These are phyloP conservation scores for Phragmatobia fuliginosa DNA, from an alignment of 2,888 invertebrate species.

Conservation along the genomic window DNA sequence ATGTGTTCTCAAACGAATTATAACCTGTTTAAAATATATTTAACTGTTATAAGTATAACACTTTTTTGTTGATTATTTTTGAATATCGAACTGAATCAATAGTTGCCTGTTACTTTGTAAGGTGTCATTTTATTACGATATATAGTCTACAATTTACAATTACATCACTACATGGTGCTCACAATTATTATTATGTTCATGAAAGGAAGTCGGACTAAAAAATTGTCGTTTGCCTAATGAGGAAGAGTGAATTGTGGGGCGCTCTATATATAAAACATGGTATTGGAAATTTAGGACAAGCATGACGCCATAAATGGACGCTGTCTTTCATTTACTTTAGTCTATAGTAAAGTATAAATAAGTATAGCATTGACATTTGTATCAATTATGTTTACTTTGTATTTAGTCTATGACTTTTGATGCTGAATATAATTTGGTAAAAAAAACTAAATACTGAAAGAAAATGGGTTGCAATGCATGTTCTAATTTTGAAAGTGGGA, in stretches of 20 bases:
- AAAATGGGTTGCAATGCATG: background rate
- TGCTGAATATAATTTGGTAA: slow-evolving; percentile 27
- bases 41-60: background rate
- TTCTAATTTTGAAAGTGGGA: slow-evolving; percentile 2
- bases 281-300: slow-evolving; percentile 59
- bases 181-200: slow-evolving; percentile 66
- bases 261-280: slow-evolving; percentile 65
- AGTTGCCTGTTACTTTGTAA: slow-evolving; percentile 34
- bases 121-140: slow-evolving; percentile 11
- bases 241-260: slow-evolving; percentile 80
- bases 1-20: slow-evolving; percentile 3
- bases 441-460: slow-evolving; percentile 1
- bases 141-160: slow-evolving; percentile 45
- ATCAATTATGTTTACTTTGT: slow-evolving; percentile 16
- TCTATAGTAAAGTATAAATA: background rate
- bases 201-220: slow-evolving; percentile 77
- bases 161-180: slow-evolving; percentile 61
- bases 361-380: background rate
- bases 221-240: slow-evolving; percentile 79
- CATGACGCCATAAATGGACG: slow-evolving; percentile 36
- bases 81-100: slow-evolving; percentile 2
- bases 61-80: background rate
- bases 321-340: slow-evolving; percentile 34
- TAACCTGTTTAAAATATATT: background rate
- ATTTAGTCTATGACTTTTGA: slow-evolving; percentile 35